A percentile compares a stretch with the other conserved stretches of the same genome.
These are phyloP conservation scores for Tadarida brasiliensis DNA, from an alignment of 2,797 vertebrate genomes.

Conservation along the genomic window DNA sequence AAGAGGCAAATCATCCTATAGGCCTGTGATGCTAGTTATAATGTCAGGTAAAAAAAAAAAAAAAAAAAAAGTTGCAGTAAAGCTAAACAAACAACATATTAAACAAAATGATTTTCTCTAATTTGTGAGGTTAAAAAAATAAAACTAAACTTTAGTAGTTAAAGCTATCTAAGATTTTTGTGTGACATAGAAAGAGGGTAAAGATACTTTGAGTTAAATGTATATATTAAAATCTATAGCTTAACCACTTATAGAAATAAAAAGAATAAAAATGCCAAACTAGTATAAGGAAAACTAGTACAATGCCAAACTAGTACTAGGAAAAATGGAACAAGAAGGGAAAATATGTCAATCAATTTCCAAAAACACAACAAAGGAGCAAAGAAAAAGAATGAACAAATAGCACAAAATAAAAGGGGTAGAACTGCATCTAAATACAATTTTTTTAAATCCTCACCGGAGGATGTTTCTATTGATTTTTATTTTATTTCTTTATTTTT, in stretches of 20 bases:
- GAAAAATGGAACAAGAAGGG: neutral
- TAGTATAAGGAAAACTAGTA: neutral
- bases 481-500: too few relatives aligned
- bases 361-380: neutral
- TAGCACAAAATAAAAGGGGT: neutral
- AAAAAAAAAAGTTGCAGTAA: neutral
- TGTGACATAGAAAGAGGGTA: neutral
- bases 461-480: too few relatives aligned
- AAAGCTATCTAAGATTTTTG: neutral
- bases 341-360: neutral
- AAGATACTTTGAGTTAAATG: slow-evolving; percentile 7
- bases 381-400: neutral
- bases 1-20: neutral
- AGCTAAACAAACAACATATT: neutral
- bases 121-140: neutral
- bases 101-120: slow-evolving; percentile 8
- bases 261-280: neutral
- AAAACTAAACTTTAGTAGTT: neutral
- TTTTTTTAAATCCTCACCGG: too few relatives aligned
- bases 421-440: neutral
- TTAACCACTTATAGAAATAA: slow-evolving; percentile 13
- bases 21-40: neutral
- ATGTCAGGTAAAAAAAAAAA: neutral
- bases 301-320: neutral
- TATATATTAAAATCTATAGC: neutral